These are phyloP conservation scores for Petrolisthes cinctipes DNA, from an alignment of 2,888 invertebrate genomes.

Conservation along the genomic window DNA sequence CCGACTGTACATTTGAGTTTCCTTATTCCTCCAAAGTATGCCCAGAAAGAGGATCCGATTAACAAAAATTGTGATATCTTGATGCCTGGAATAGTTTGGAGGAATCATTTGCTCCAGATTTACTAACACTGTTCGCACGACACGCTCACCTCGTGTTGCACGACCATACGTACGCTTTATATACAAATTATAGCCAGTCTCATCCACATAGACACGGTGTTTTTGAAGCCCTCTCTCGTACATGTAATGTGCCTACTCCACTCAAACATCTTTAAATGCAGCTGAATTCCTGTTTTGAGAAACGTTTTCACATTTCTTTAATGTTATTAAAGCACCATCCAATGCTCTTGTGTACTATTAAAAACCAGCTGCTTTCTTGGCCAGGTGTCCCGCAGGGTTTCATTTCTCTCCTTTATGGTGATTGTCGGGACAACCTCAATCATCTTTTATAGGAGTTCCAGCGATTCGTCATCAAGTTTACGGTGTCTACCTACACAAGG, in stretches of 20 bases:
- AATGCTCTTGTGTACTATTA: constrained; percentile 2
- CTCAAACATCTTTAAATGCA: neutral
- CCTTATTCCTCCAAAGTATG: too few relatives aligned
- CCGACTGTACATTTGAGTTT: too few relatives aligned
- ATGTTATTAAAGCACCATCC: neutral
- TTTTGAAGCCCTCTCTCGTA: neutral
- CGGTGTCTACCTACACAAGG: neutral
- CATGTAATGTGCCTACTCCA: neutral
- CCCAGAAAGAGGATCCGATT: too few relatives aligned
- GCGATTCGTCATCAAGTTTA: constrained; percentile 8
- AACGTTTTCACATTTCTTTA: neutral
- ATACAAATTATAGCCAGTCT: neutral
- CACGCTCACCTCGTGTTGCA: neutral
- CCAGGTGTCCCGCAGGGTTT: neutral
- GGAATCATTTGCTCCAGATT: too few relatives aligned
- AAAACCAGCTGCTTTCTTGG: neutral
- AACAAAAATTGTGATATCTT: too few relatives aligned
- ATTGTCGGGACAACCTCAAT: neutral
- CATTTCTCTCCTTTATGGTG: neutral
- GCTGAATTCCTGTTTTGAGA: neutral
- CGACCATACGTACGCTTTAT: neutral
- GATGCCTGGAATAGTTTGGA: too few relatives aligned
- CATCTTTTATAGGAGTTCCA: neutral
- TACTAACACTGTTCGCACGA: neutral
- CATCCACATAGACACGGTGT: neutral